phyloP scores from a whole-genome alignment of 2,888 invertebrate species.

The Arenicola marina region DNA sequence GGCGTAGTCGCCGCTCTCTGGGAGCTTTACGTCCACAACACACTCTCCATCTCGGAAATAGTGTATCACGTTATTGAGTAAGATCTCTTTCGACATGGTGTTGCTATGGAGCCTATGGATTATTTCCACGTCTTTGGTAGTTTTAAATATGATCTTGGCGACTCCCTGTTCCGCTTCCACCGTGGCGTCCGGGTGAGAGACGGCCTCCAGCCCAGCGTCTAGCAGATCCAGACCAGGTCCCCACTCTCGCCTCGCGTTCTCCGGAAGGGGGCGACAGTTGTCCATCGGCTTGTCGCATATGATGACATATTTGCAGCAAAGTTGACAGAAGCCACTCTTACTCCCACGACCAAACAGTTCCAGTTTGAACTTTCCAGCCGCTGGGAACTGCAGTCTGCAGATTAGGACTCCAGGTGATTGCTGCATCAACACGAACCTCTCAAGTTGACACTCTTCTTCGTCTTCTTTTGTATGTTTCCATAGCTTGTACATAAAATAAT shows the following conservation, averaged over 20 bases:
- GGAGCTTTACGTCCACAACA: slow-evolving; percentile 3
- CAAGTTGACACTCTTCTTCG: neutral
- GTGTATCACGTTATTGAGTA: neutral
- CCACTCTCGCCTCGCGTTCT: slow-evolving; percentile 7
- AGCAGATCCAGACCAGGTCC: slow-evolving; percentile 5
- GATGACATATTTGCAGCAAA: neutral
- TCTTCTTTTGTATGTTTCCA: slow-evolving; percentile 9
- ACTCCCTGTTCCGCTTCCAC: slow-evolving; percentile 8
- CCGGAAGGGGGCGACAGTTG: slow-evolving; percentile 1
- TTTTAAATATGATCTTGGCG: slow-evolving; percentile 6
- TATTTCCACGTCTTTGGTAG: neutral
- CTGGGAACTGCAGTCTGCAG: slow-evolving; percentile 11
- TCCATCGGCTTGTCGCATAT: neutral
- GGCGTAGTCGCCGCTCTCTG: slow-evolving; percentile 6
- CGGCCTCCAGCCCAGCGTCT: neutral
- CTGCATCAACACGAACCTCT: slow-evolving; percentile 16
- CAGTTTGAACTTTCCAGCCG: slow-evolving; percentile 23
- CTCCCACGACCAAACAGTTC: slow-evolving; percentile 12
- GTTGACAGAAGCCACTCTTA: no score
- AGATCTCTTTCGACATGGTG: neutral
- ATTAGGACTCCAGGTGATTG: neutral
- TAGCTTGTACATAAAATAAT: slow-evolving; percentile 11
- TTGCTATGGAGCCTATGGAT: neutral
- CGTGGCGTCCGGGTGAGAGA: slow-evolving; percentile 1
- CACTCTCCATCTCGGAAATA: neutral